Evolutionary conservation across 2,797 vertebrate genomes (phyloP).

Genomic region (Anomalospiza imberbis): DNA sequence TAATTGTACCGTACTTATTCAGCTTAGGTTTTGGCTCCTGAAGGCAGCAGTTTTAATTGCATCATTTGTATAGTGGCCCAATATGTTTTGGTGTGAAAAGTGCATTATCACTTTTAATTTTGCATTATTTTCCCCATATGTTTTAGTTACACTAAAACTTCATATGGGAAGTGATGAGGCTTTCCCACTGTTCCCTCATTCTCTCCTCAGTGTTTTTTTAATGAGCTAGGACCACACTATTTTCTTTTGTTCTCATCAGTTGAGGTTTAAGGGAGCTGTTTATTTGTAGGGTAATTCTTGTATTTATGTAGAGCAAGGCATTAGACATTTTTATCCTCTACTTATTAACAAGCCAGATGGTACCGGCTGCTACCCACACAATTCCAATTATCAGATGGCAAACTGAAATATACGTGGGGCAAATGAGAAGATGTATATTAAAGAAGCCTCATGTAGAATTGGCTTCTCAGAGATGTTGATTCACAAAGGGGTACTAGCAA

Average conservation of each 20-base stretch:
- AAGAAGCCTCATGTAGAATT: slow-evolving; percentile 48
- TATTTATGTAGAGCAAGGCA: slow-evolving; percentile 69
- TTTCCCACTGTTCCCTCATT: slow-evolving; percentile 16
- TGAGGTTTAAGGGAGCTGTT: slow-evolving; percentile 59
- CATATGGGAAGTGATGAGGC: slow-evolving; percentile 3
- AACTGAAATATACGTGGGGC: slow-evolving; percentile 67
- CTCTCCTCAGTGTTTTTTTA: slow-evolving; percentile 37
- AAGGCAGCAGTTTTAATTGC: slow-evolving; percentile 65
- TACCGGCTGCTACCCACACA: slow-evolving; percentile 66
- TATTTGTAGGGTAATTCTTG: slow-evolving; percentile 66
- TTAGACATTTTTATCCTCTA: slow-evolving; percentile 70
- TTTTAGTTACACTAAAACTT: slow-evolving; percentile 64
- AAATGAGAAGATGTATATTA: slow-evolving; percentile 67
- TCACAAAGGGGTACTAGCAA: slow-evolving; percentile 48
- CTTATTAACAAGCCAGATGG: slow-evolving; percentile 71
- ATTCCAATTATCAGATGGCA: slow-evolving; percentile 70
- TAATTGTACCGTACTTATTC: slow-evolving; percentile 49
- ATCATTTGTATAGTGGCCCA: slow-evolving; percentile 60
- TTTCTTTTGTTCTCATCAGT: slow-evolving; percentile 58
- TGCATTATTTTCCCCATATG: slow-evolving; percentile 64
- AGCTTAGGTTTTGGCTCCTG: slow-evolving; percentile 50
- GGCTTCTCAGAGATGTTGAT: slow-evolving; percentile 55
- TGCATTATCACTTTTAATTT: slow-evolving; percentile 58
- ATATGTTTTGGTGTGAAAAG: slow-evolving; percentile 67
- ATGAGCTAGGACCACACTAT: slow-evolving; percentile 23